Base-by-base conservation (phyloP, 2,797 vertebrate genomes). In the Sarcoramphus papa region DNA sequence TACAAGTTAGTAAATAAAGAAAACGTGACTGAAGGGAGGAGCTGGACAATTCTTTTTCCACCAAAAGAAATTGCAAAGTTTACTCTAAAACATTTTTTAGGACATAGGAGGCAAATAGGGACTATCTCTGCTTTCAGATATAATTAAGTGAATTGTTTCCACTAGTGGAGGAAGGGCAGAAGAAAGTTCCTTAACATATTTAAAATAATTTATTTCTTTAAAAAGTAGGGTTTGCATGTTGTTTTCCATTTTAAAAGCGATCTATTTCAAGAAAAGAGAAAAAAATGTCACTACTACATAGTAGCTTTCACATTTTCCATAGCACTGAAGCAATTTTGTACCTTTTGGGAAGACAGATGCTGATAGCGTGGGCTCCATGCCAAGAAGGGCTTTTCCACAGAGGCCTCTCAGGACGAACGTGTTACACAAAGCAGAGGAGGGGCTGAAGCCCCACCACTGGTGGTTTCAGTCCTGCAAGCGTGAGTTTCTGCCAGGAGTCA, bases 391-490 rank as follows among this genome's bases (percentile, higher is more conserved):
- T 93, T 41, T 79, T 69, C 47, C 54, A 14, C 25, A 40, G 37
- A 41, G 8, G 2, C 2, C 7, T 43, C 24, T 41, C 8, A 5
- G 28, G 7, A 47, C 1, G 0, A 60, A 15, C 0, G 0, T 0
- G 0, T 11, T 37, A 6, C 13, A 9, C 0, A 0, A 31, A 7
- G 9, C 27, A 60, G 14, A 74, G 12, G 2, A 22, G 4, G 64
- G 7, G 7, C 15, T 30, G 18, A 16, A 70, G 2, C 5, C 14
- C 5, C 24, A 21, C 12, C 3, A 8, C 30, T 12, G 9, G 4
- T 5, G 1, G 4, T 23, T 48, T 56, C 20, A 47, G 15, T 27
- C 31, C 62, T 64, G 5, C 25, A 40, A 63, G 53, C 1, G 1
- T 0, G 3, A 20, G 25, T 12, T 48, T 40, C 45, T 64, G 12